Evolutionary conservation across 2,888 invertebrate species (phyloP), one percentile per base, ranked within the genome.

Genomic region (Brachypalpus laphriformis): DNA sequence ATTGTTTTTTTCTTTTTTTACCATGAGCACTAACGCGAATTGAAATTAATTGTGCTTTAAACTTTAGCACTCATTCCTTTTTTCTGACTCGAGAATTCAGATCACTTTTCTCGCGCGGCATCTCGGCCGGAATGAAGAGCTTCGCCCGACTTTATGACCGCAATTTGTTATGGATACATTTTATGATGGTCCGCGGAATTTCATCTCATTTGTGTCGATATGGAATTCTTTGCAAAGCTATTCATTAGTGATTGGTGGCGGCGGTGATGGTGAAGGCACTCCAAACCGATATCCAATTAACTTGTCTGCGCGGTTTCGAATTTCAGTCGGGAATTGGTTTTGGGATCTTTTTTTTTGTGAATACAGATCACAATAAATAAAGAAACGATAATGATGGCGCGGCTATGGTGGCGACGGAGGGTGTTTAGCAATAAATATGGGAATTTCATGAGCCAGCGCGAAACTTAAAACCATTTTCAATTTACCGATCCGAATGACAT

Each of bases 101-200:
- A 68, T 68, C 68, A 42, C 0, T 25, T 37, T 14, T 51, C 65
- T 16, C 16, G 22, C 16, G 22, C 22, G 5, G 42, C 31, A 8
- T 54, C 25, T 28, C 66, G 28, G 18, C 11, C 34, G 34, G 37
- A 54, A 82, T 82, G 47, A 82, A 82, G 82, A 77, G 72, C 61
- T 82, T 72, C 40, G 11, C 42, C n/a, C 54, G 31, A 82, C 34
- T 77, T 82, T 82, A 82, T 82, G 78, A 42, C 61, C 71, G 66
- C 72, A 82, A 82, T 82, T 82, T 72, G 82, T 72, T 77, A 61
- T 47, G 61, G 31, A 72, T 72, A 72, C 72, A 61, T 82, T 82
- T 72, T 72, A 82, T 63, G 71, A 72, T 61, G 45, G 59, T 65
- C 66, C 59, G 40, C 4, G 18, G 61, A 82, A 66, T 61, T 72